Evolutionary conservation across 2,797 vertebrate species (phyloP).

Genomic region (Distichodus sexfasciatus): DNA sequence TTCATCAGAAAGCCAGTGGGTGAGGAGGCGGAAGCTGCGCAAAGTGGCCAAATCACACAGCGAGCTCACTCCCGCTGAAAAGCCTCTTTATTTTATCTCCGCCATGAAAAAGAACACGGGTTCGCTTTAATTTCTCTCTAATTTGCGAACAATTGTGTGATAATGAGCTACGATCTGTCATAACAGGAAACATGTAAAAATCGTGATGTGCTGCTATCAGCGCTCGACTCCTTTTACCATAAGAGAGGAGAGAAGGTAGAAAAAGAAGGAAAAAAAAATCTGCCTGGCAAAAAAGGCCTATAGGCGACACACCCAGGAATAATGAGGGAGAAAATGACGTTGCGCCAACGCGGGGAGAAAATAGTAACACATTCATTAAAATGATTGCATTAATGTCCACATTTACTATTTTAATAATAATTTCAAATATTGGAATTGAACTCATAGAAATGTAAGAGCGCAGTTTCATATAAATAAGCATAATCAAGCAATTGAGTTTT

Average conservation of each 20-base stretch:
- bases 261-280: conserved; percentile 27
- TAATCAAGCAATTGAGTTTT: too few relatives aligned
- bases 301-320: conserved; percentile 40
- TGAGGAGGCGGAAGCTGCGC: conserved; percentile 52
- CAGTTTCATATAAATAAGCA: too few relatives aligned
- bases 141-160: conserved; percentile 49
- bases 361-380: too few relatives aligned
- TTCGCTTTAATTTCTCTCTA: conserved; percentile 52
- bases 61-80: conserved; percentile 48
- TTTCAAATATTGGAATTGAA: too few relatives aligned
- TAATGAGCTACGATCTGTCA: conserved; percentile 36
- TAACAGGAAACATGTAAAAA: conserved; percentile 36
- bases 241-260: too few relatives aligned
- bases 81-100: conserved; percentile 48
- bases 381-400: too few relatives aligned
- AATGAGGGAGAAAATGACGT: neutral
- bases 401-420: too few relatives aligned
- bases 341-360: neutral
- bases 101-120: conserved; percentile 30
- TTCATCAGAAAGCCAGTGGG: conserved; percentile 58
- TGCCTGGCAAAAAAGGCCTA: conserved; percentile 36
- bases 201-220: conserved; percentile 4
- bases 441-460: too few relatives aligned
- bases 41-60: conserved; percentile 53
- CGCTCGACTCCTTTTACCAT: conserved; percentile 29